Evolutionary conservation across 1,140 invertebrate genomes (phyloP).

Genomic region (Caenorhabditis brenneri): DNA sequence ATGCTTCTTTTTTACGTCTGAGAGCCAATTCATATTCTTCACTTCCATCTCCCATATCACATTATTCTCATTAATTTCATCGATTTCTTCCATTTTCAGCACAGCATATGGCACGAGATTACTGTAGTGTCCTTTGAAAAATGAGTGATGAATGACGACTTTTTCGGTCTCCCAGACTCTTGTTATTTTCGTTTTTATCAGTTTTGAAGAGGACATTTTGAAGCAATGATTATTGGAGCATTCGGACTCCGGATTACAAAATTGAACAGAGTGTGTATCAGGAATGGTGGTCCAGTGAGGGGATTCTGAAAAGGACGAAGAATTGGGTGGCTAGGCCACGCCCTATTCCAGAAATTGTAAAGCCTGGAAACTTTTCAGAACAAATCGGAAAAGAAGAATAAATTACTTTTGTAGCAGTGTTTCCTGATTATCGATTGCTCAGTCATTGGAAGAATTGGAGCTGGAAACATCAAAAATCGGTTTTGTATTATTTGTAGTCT

Average conservation of each 20-base stretch:
- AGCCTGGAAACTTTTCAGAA: no score
- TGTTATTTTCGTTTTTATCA: not conserved
- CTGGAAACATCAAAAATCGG: no score
- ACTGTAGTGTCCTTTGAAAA: no score
- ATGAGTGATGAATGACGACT: not conserved
- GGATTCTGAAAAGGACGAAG: not conserved
- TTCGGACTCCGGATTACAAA: not conserved
- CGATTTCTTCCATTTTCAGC: not conserved
- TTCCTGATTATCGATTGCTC: not conserved
- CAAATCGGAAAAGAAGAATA: not conserved
- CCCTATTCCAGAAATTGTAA: no score
- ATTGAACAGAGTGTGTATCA: not conserved
- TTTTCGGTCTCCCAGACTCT: not conserved
- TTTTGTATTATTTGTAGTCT: no score
- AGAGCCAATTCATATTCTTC: not conserved
- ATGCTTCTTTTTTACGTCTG: no score
- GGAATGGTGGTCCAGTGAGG: not conserved
- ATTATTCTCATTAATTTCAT: not conserved
- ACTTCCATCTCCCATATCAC: not conserved
- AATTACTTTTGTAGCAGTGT: not conserved
- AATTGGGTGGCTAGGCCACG: no score
- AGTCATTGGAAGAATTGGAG: not conserved
- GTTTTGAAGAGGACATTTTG: not conserved
- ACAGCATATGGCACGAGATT: not conserved
- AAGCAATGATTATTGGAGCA: not conserved